Conservation (phyloP, 2,113 vertebrate species). For the Tychaedon coryphoeus region DNA sequence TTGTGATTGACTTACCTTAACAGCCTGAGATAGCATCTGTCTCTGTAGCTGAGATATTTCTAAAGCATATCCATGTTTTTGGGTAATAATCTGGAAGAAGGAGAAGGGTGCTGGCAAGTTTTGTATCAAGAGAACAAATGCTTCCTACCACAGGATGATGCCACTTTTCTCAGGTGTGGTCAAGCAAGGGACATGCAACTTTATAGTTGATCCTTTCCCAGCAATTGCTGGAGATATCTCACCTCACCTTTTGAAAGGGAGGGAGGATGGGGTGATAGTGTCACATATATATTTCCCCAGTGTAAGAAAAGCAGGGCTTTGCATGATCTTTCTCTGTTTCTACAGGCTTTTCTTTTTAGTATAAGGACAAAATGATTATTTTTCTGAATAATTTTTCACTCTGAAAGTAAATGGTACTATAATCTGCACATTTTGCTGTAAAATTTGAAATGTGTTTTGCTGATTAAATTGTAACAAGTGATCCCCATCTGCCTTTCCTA, state of each 20-base stretch:
- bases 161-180: background rate
- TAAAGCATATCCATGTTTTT: background rate
- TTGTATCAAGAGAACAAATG: background rate
- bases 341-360: background rate
- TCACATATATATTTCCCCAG: rapidly evolving
- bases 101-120: background rate
- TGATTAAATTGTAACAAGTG: background rate
- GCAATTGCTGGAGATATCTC: background rate
- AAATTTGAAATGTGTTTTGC: background rate
- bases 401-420: background rate
- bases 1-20: background rate
- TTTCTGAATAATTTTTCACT: background rate
- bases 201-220: background rate
- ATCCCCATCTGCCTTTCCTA: background rate
- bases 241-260: background rate
- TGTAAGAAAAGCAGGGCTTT: background rate
- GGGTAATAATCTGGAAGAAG: background rate
- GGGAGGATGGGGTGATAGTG: background rate
- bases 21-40: background rate
- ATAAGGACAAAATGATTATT: background rate
- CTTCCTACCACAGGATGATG: background rate
- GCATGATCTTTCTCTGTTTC: background rate
- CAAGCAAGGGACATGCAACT: background rate
- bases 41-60: background rate
- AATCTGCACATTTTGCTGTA: background rate